Evolutionary conservation across 2,113 vertebrate genomes (phyloP).

Genomic region (Gymnarchus niloticus): DNA sequence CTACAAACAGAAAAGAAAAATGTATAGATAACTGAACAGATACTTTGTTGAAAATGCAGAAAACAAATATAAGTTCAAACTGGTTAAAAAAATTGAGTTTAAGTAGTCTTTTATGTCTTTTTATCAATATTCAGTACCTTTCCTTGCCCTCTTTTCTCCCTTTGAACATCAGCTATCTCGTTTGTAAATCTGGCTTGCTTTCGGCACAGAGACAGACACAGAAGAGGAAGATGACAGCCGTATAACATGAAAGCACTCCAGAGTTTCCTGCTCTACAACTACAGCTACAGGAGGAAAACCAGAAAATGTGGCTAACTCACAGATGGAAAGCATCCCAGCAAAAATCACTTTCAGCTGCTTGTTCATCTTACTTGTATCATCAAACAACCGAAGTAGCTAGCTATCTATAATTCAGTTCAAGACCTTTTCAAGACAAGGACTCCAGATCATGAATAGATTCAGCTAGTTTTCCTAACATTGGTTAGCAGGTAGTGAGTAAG

Average conservation of each 20-base stretch:
- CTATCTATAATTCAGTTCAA: neutral
- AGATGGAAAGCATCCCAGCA: neutral
- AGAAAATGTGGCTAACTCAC: neutral
- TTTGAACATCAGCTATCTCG: no score
- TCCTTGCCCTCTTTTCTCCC: neutral
- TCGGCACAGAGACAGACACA: neutral
- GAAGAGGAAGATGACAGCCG: neutral
- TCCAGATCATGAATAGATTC: neutral
- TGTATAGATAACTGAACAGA: neutral
- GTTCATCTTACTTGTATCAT: neutral
- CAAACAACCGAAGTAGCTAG: neutral
- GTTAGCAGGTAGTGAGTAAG: neutral
- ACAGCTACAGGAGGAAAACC: neutral
- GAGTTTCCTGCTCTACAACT: neutral
- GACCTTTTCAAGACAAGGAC: neutral
- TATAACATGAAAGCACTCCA: neutral
- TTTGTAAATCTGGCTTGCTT: neutral
- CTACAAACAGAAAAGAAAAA: neutral
- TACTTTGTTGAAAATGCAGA: neutral
- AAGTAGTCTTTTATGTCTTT: neutral
- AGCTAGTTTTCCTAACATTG: neutral
- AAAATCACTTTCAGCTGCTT: neutral
- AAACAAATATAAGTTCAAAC: neutral
- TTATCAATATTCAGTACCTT: neutral
- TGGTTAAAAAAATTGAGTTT: neutral